These are phyloP conservation scores for Acanthosepion esculentum DNA, from an alignment of 2,888 invertebrate species.

Conservation along the genomic window DNA sequence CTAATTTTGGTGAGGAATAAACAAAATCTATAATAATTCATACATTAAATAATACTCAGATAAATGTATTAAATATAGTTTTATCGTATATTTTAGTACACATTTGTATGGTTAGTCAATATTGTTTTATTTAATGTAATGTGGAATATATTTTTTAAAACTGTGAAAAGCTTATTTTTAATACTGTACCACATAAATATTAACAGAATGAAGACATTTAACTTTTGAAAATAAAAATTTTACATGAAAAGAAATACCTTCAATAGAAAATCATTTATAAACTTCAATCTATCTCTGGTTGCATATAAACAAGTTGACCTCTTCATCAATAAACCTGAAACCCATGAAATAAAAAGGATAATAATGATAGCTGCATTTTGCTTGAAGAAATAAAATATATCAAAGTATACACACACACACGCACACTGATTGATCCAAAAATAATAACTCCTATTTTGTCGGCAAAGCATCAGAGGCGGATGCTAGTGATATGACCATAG, in stretches of 20 bases:
- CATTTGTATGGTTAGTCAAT: not conserved
- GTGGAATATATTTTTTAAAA: not conserved
- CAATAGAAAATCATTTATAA: constrained; percentile 70
- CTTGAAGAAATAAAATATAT: no score
- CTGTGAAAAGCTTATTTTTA: no score
- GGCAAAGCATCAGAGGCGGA: no score
- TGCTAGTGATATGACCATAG: no score
- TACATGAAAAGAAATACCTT: constrained; percentile 62
- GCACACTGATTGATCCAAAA: no score
- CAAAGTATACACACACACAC: no score
- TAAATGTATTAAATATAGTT: no score
- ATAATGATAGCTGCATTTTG: not conserved
- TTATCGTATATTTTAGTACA: not conserved
- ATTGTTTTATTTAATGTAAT: not conserved
- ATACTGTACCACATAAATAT: no score
- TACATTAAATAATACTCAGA: no score
- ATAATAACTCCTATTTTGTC: no score
- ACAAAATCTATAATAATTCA: no score
- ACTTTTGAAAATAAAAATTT: constrained; percentile 1
- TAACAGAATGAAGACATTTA: not conserved
- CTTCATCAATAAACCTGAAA: constrained; percentile 72
- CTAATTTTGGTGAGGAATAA: no score
- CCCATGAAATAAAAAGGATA: not conserved
- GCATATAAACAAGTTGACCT: constrained; percentile 74
- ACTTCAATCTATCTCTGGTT: constrained; percentile 73